Percentiles rank a stretch among this genome's conserved stretches.
phyloP scores from a whole-genome alignment of 2,888 invertebrate genomes.

The Conchocele bisecta region DNA sequence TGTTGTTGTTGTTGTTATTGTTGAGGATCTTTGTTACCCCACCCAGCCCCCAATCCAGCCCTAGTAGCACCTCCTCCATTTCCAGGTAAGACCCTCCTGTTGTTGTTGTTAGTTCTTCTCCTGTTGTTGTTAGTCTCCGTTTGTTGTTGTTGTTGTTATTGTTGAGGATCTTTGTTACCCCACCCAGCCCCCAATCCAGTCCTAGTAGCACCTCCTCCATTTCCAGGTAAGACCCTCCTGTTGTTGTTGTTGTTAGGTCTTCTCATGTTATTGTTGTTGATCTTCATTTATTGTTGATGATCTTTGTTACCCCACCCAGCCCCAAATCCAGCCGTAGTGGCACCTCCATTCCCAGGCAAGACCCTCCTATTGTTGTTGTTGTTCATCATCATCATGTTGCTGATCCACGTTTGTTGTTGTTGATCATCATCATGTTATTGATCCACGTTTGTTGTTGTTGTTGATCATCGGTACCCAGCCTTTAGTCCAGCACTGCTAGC shows the following conservation, averaged over 20 bases:
- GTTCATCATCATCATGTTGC: too few relatives aligned
- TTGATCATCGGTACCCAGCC: conserved; percentile 82
- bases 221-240: conserved; percentile 48
- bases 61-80: conserved; percentile 81
- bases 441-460: neutral
- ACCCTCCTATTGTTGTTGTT: too few relatives aligned
- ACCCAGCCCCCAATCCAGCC: conserved; percentile 86
- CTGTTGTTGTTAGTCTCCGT: neutral
- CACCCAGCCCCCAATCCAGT: conserved; percentile 86
- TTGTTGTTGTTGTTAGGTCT: neutral
- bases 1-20: neutral
- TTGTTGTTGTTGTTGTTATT: neutral
- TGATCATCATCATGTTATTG: too few relatives aligned
- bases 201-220: conserved; percentile 82
- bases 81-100: conserved; percentile 49
- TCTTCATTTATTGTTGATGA: neutral
- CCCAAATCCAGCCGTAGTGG: conserved; percentile 86
- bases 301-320: conserved; percentile 84
- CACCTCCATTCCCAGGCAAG: conserved; percentile 67
- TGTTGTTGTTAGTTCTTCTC: neutral
- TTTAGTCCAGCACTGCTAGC: conserved; percentile 86
- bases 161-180: too few relatives aligned
- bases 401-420: neutral
- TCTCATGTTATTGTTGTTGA: neutral
- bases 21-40: conserved; percentile 71